Evolutionary conservation across 2,113 vertebrate species (phyloP), one percentile per base, ranked within the genome.

Genomic region (Mus pahari): DNA sequence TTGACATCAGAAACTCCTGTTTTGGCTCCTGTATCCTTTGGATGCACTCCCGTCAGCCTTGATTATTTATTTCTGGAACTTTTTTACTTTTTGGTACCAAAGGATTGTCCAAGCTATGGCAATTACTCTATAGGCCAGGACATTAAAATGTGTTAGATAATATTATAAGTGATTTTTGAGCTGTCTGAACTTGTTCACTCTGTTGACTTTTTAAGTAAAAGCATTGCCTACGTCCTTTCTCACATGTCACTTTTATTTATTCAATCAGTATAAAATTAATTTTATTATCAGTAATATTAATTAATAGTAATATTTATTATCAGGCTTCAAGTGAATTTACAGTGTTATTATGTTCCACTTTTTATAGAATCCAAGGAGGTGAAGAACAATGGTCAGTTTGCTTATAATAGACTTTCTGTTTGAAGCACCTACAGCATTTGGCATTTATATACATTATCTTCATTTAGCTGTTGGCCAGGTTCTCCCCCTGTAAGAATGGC

Each of bases 141-240:
- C 14, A 39, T 55, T 33, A 16, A 96, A 42, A 28, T 74, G 86
- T 92, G 22, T 22, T 74, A 94, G 83, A 89, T 3, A 94, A 90
- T 73, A 89, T 83, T 2, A 62, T 20, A 58, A 42, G 3, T 39
- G 48, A 91, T 75, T 86, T 86, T 92, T 10, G 79, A 60, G 14
- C 20, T 26, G 79, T 39, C 79, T 84, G 8, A 84, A 64, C 82
- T 64, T 64, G 14, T 84, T 42, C 78, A 88, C 3, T 53, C 53
- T 10, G 68, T 11, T 84, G 39, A 66, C 26, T 82, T 86, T 33
- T 86, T 90, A 71, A 91, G 39, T 28, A 77, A 73, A 39, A 77
- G n/a, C 13, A 36, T 62, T 78, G 33, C 74, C 74, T 36, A 19
- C 50, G 45, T 62, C 53, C 60, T 74, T 74, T n/a, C 71, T 26